Evolutionary conservation across 2,797 vertebrate genomes (phyloP).

Genomic region (Furcifer pardalis): DNA sequence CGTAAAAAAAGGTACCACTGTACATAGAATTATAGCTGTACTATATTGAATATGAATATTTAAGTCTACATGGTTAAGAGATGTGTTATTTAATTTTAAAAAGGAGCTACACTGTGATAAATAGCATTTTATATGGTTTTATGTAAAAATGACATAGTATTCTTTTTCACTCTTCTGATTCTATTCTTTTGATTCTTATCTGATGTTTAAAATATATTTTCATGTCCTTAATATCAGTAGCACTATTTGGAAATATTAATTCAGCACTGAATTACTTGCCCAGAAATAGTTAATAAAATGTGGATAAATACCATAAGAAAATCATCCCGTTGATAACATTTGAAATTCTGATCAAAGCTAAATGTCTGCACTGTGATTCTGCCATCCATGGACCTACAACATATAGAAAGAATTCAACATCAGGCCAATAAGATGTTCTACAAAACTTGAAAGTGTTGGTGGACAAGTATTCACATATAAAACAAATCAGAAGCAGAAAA

Average conservation of each 20-base stretch:
- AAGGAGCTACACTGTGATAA: background rate
- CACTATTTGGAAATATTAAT: background rate
- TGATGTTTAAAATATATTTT: background rate
- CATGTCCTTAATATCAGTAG: background rate
- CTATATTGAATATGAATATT: background rate
- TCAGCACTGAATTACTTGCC: background rate
- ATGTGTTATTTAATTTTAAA: background rate
- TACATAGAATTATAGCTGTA: background rate
- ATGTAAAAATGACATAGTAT: background rate
- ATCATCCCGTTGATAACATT: conserved; percentile 78
- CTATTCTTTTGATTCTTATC: background rate
- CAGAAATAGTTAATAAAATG: background rate
- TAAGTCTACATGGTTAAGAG: background rate
- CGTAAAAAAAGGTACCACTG: too few species aligned
- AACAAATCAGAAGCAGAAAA: background rate
- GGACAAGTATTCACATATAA: background rate
- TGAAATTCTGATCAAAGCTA: conserved; percentile 86
- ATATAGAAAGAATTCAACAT: background rate
- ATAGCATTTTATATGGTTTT: background rate
- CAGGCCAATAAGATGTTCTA: background rate
- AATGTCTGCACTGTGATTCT: conserved; percentile 83
- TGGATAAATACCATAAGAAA: conserved; percentile 81
- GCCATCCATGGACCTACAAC: conserved; percentile 88
- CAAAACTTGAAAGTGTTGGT: background rate
- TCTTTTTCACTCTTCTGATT: background rate